A percentile compares a stretch with the other conserved stretches of the same genome.
Evolutionary conservation across 2,888 invertebrate species (phyloP).

Genomic region (Aelia acuminata): DNA sequence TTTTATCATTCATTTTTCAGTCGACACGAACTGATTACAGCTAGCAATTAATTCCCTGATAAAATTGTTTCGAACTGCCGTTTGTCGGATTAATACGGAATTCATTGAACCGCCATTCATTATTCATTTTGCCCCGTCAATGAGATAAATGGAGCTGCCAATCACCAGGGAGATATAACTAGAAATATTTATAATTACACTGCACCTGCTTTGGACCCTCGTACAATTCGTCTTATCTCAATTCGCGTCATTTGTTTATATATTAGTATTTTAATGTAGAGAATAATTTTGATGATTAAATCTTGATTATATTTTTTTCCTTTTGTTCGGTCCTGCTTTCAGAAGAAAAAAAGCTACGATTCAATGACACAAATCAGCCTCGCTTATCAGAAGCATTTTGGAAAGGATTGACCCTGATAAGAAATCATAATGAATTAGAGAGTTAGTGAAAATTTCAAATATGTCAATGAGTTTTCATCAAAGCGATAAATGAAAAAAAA

Average conservation of each 20-base stretch:
- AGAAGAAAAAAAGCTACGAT: no score
- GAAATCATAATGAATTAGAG: no score
- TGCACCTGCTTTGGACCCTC: neutral
- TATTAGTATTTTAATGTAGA: neutral
- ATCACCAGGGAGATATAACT: neutral
- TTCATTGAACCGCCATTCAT: neutral
- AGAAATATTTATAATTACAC: constrained; percentile 10
- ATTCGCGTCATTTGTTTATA: neutral
- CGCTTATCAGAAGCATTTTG: no score
- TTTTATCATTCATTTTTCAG: neutral
- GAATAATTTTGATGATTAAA: neutral
- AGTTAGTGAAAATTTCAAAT: no score
- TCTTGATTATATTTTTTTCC: neutral
- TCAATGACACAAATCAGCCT: no score
- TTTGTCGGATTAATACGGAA: neutral
- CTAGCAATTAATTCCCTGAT: neutral
- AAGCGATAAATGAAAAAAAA: no score
- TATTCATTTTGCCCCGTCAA: neutral
- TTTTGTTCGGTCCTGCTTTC: neutral
- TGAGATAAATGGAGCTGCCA: neutral
- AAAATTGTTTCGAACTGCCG: neutral
- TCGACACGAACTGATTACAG: neutral
- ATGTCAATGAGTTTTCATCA: no score
- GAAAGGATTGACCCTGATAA: no score
- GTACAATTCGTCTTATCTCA: neutral